phyloP scores from a whole-genome alignment of 2,113 vertebrate species.

The Zosterops borbonicus region DNA sequence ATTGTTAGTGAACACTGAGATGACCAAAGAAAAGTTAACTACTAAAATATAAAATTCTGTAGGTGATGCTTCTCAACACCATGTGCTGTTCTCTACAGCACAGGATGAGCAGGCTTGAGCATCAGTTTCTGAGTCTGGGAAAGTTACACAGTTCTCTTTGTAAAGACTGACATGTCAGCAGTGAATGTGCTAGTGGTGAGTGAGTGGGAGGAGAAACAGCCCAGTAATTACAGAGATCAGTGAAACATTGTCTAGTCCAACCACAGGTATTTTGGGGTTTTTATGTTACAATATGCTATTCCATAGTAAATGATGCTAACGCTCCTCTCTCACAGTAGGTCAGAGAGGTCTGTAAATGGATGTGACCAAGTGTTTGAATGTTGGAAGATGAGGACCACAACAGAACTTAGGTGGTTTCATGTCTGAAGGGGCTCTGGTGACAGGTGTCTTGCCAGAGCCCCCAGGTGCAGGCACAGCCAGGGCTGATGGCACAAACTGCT shows the following conservation, averaged over 20 bases:
- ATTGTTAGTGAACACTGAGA: not conserved
- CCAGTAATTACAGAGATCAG: not conserved
- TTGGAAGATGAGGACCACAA: not conserved
- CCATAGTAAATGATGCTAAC: not conserved
- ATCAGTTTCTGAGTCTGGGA: not conserved
- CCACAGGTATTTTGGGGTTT: not conserved
- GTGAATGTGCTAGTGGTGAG: not conserved
- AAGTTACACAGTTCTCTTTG: not conserved
- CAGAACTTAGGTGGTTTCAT: not conserved
- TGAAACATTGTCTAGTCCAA: not conserved
- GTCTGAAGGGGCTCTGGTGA: not conserved
- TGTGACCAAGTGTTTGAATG: not conserved
- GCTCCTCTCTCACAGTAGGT: not conserved
- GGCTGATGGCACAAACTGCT: not conserved
- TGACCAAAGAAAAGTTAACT: not conserved
- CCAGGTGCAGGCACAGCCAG: accelerated
- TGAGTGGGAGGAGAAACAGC: not conserved
- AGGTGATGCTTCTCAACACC: not conserved
- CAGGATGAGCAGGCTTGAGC: not conserved
- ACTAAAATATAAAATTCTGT: not conserved
- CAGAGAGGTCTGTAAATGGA: not conserved
- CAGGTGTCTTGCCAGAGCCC: not conserved
- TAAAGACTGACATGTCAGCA: constrained; percentile 7
- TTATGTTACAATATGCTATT: not conserved
- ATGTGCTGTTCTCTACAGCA: not conserved